A percentile compares a stretch with the other conserved stretches of the same genome.
phyloP scores from a whole-genome alignment of 2,888 invertebrate species.

The Eupithecia dodoneata region DNA sequence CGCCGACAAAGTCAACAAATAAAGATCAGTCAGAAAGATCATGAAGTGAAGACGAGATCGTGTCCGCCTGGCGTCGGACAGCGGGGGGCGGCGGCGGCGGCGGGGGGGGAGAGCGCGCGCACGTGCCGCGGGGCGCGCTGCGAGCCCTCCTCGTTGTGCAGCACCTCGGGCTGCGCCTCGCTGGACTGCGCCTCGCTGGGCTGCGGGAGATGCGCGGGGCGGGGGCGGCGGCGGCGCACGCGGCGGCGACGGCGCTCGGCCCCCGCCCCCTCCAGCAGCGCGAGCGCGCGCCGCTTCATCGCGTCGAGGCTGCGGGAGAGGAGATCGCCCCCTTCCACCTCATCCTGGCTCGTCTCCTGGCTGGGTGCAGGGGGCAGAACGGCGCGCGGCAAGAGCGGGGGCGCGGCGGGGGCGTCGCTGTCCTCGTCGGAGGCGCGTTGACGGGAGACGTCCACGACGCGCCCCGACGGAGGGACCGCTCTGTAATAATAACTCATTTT shows the following conservation, averaged over 20 bases:
- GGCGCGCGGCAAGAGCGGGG: neutral
- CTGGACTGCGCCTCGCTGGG: neutral
- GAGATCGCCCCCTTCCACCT: neutral
- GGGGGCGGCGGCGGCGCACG: slow-evolving; percentile 26
- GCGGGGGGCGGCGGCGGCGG: neutral
- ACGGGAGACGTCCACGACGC: slow-evolving; percentile 7
- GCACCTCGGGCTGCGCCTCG: neutral
- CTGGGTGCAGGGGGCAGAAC: neutral
- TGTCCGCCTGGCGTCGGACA: neutral
- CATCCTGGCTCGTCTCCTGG: neutral
- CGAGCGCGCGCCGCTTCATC: slow-evolving; percentile 48
- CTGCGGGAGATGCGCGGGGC: slow-evolving; percentile 6
- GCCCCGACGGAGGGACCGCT: slow-evolving; percentile 3
- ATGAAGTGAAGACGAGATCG: neutral
- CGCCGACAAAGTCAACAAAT: no score
- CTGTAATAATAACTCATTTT: slow-evolving; percentile 9
- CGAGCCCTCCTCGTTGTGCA: neutral
- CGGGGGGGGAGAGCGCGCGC: neutral
- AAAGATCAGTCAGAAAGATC: neutral
- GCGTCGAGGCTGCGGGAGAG: slow-evolving; percentile 31
- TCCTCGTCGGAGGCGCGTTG: slow-evolving; percentile 11
- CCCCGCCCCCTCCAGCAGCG: slow-evolving; percentile 38
- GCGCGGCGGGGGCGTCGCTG: slow-evolving; percentile 14
- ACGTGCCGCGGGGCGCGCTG: slow-evolving; percentile 6
- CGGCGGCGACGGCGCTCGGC: slow-evolving; percentile 9